A percentile compares a stretch with the other conserved stretches of the same genome.
phyloP scores from a whole-genome alignment of 1,140 invertebrate species.

The Drosophila nebulosa region DNA sequence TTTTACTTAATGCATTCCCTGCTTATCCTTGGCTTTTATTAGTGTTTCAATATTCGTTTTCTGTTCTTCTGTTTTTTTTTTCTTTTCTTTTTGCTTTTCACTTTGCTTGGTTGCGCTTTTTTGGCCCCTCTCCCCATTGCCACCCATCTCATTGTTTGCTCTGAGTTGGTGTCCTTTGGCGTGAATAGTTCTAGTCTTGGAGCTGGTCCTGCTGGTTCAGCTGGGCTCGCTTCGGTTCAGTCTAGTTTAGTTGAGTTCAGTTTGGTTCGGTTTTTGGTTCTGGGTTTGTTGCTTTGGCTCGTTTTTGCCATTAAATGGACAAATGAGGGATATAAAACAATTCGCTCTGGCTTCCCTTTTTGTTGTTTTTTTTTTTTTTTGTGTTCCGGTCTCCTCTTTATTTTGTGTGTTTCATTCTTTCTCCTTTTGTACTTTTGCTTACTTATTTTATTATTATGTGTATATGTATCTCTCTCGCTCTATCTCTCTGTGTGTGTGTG shows the following conservation, averaged over 20 bases:
- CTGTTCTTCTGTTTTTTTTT: constrained; percentile 13
- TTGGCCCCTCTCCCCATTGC: too few relatives aligned
- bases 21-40: constrained; percentile 78
- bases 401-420: constrained; percentile 19
- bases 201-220: constrained; percentile 34
- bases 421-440: constrained; percentile 29
- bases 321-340: constrained; percentile 81
- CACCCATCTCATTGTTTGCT: too few relatives aligned
- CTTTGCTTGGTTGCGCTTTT: constrained; percentile 69
- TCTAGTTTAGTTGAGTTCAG: not conserved
- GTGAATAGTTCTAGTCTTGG: constrained; percentile 21
- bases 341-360: constrained; percentile 75
- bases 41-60: constrained; percentile 72
- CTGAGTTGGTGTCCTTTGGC: constrained; percentile 17
- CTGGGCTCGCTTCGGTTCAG: constrained; percentile 9
- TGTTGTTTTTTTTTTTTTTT: too few relatives aligned
- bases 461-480: too few relatives aligned
- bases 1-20: constrained; percentile 77
- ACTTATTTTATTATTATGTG: constrained; percentile 76
- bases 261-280: constrained; percentile 11
- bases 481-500: constrained; percentile 4
- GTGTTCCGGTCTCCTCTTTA: constrained; percentile 31
- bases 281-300: constrained; percentile 50
- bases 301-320: constrained; percentile 80
- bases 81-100: too few relatives aligned